These are phyloP conservation scores for Perca flavescens DNA, from an alignment of 2,113 vertebrate species.

Conservation along the genomic window DNA sequence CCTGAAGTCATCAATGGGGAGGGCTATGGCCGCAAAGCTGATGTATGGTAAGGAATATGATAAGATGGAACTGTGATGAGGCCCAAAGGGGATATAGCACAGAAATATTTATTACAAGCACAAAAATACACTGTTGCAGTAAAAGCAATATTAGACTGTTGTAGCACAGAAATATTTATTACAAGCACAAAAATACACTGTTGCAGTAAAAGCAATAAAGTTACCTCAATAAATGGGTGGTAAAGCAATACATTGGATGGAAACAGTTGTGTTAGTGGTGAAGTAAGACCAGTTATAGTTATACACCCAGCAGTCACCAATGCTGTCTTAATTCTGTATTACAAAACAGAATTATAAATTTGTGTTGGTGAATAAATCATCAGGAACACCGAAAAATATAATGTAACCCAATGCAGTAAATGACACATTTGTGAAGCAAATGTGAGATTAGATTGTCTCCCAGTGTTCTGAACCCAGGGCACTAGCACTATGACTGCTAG, in stretches of 20 bases:
- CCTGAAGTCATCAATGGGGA: constrained; percentile 95
- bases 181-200: constrained; percentile 1
- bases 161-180: not conserved
- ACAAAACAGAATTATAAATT: not conserved
- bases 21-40: constrained; percentile 93
- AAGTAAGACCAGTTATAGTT: not conserved
- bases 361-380: not conserved
- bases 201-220: not conserved
- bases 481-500: not conserved
- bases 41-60: constrained; percentile 90
- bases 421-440: not conserved
- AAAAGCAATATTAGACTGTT: not conserved
- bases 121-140: not conserved
- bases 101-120: not conserved
- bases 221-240: not conserved
- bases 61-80: constrained; percentile 4
- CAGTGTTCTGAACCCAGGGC: not conserved
- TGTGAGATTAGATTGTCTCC: not conserved
- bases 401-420: not conserved
- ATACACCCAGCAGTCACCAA: not conserved
- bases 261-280: not conserved
- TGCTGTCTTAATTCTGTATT: not conserved
- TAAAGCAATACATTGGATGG: not conserved
- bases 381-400: not conserved
- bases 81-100: constrained; percentile 1